These are phyloP conservation scores for Lerema accius DNA, from an alignment of 1,140 invertebrate species.

Conservation along the genomic window DNA sequence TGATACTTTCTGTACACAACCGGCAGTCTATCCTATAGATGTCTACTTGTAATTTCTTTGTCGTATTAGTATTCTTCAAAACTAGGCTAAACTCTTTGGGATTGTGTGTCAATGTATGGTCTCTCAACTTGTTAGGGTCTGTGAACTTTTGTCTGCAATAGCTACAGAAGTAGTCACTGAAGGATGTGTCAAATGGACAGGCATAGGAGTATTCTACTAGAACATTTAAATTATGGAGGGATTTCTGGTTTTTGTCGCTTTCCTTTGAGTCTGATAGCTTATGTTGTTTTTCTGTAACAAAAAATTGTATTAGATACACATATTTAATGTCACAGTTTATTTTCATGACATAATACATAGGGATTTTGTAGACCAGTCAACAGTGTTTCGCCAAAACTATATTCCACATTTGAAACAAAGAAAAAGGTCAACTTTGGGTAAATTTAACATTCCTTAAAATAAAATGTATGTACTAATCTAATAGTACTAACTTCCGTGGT, in stretches of 20 bases:
- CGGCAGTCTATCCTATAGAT: conserved; percentile 62
- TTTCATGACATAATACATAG: too few species aligned
- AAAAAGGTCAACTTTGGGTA: too few species aligned
- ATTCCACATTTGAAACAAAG: too few species aligned
- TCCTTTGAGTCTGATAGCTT: conserved; percentile 31
- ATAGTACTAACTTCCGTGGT: too few species aligned
- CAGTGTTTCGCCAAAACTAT: too few species aligned
- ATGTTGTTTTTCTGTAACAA: conserved; percentile 40
- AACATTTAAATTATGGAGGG: conserved; percentile 44
- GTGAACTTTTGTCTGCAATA: conserved; percentile 67
- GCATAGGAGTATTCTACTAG: conserved; percentile 65
- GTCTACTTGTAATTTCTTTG: conserved; percentile 62
- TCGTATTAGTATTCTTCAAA: conserved; percentile 36
- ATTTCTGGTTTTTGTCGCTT: conserved; percentile 42
- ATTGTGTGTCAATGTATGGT: conserved; percentile 62
- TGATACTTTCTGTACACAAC: conserved; percentile 52
- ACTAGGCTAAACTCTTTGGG: conserved; percentile 52
- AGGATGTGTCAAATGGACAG: conserved; percentile 67
- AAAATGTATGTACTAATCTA: too few species aligned
- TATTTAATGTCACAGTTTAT: too few species aligned
- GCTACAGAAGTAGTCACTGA: conserved; percentile 67
- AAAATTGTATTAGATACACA: too few species aligned
- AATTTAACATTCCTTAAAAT: too few species aligned
- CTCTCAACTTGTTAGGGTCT: conserved; percentile 57
- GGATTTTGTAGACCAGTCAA: too few species aligned